phyloP scores from a whole-genome alignment of 2,113 vertebrate species.

The Canis aureus region DNA sequence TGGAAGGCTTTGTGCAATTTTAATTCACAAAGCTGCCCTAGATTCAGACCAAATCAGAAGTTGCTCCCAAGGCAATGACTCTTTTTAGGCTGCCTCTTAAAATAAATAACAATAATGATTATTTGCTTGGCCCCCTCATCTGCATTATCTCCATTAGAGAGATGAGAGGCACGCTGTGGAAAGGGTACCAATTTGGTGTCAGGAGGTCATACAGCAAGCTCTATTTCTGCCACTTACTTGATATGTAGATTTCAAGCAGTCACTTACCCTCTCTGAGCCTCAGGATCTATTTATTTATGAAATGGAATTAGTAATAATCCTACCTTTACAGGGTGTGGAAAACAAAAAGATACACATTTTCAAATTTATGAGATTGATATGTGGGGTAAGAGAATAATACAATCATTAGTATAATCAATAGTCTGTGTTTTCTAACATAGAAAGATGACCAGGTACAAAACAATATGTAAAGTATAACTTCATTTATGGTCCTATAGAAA shows the following conservation, averaged over 20 bases:
- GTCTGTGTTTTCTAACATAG: background rate
- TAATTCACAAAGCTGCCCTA: conserved; percentile 62
- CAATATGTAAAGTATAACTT: background rate
- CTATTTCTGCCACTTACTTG: background rate
- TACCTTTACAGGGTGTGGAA: background rate
- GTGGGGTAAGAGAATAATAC: background rate
- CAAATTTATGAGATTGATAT: background rate
- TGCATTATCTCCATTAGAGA: background rate
- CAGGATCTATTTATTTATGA: conserved; percentile 15
- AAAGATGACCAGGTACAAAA: conserved; percentile 50
- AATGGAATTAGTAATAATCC: background rate
- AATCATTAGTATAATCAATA: background rate
- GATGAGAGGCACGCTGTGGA: background rate
- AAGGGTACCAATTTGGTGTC: background rate
- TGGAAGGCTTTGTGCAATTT: background rate
- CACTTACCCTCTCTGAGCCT: background rate
- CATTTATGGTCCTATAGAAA: conserved; percentile 13
- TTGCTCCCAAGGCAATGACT: conserved; percentile 33
- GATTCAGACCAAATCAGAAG: conserved; percentile 55
- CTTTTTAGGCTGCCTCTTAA: conserved; percentile 37
- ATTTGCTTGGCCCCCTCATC: background rate
- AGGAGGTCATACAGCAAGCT: background rate
- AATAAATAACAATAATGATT: conserved; percentile 32
- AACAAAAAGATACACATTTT: background rate
- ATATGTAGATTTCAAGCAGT: background rate